These are phyloP conservation scores for Fregetta grallaria DNA, from an alignment of 2,113 vertebrate genomes.

Conservation along the genomic window DNA sequence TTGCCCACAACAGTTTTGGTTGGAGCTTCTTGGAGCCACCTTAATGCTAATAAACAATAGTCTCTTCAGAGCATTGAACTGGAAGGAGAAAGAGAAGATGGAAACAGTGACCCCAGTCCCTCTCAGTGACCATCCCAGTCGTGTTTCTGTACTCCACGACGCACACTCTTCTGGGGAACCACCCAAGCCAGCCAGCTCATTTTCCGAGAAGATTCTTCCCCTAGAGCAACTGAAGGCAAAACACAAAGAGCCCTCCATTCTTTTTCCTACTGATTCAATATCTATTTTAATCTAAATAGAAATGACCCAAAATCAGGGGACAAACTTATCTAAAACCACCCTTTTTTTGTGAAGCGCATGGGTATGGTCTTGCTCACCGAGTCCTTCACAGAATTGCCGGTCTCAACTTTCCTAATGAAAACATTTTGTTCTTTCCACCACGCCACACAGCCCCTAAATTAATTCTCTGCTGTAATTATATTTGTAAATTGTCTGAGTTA, in stretches of 20 bases:
- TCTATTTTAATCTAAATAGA: not conserved
- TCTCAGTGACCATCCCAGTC: not conserved
- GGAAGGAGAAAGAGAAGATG: not conserved
- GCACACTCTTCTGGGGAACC: not conserved
- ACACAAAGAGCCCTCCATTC: not conserved
- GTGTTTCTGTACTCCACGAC: not conserved
- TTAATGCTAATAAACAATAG: not conserved
- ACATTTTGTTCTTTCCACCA: slow-evolving; percentile 33
- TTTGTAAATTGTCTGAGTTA: slow-evolving; percentile 40
- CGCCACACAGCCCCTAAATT: not conserved
- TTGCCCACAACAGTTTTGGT: not conserved
- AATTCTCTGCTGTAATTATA: slow-evolving; percentile 24
- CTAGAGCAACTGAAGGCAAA: not conserved
- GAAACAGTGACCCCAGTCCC: not conserved
- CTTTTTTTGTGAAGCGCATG: not conserved
- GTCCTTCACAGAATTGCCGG: not conserved
- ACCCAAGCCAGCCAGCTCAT: not conserved
- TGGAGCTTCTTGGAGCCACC: not conserved
- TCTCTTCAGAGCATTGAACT: not conserved
- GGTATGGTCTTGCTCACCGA: not conserved
- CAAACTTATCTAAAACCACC: not conserved
- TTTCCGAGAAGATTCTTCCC: not conserved
- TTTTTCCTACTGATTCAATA: not conserved
- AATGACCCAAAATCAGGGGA: not conserved
- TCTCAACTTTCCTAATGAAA: not conserved